phyloP scores from a whole-genome alignment of 2,888 invertebrate species.

The Pachymerium ferrugineum region DNA sequence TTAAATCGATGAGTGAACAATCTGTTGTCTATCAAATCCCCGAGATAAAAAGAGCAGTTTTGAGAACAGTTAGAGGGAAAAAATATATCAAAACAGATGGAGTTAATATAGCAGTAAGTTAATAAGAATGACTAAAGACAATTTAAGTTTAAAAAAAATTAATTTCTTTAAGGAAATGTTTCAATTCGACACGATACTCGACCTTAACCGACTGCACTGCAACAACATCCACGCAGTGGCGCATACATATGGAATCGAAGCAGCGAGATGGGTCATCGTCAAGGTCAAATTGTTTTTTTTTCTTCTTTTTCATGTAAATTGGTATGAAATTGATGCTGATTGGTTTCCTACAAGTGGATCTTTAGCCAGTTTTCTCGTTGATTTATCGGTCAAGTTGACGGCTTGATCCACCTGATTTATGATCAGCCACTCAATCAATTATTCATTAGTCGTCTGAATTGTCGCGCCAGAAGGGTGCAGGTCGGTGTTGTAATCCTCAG shows the following conservation, averaged over 20 bases:
- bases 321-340: neutral
- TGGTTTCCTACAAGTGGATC: conserved; percentile 14
- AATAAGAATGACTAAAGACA: neutral
- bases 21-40: conserved; percentile 73
- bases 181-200: conserved; percentile 67
- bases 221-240: conserved; percentile 93
- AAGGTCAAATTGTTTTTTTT: conserved; percentile 53
- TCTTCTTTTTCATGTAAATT: too few species aligned
- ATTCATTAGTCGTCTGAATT: conserved; percentile 25
- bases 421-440: conserved; percentile 27
- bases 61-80: conserved; percentile 47
- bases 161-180: conserved; percentile 65
- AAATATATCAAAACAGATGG: conserved; percentile 87
- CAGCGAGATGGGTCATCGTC: conserved; percentile 81
- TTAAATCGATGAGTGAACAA: conserved; percentile 63
- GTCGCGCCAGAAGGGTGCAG: conserved; percentile 10
- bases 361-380: conserved; percentile 16
- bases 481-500: conserved; percentile 1
- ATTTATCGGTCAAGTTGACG: conserved; percentile 16
- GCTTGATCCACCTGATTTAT: conserved; percentile 20
- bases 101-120: conserved; percentile 70
- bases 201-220: conserved; percentile 76
- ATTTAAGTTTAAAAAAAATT: neutral
- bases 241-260: conserved; percentile 90
- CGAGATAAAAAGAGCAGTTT: conserved; percentile 76